A percentile compares a stretch with the other conserved stretches of the same genome.
These are phyloP conservation scores for Diabrotica balteata DNA, from an alignment of 2,888 invertebrate genomes.

Conservation along the genomic window DNA sequence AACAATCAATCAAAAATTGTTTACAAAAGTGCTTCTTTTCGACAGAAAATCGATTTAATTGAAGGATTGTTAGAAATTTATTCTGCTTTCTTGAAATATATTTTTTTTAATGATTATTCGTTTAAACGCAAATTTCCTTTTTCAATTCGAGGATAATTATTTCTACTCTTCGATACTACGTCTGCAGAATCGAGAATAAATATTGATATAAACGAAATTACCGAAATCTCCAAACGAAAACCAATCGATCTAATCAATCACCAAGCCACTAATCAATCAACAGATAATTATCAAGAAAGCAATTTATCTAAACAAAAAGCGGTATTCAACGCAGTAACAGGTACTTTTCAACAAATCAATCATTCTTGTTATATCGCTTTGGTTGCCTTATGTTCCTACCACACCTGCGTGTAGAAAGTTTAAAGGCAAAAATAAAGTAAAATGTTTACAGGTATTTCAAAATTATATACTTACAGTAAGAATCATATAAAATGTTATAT, in stretches of 20 bases:
- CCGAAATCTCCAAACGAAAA: slow-evolving; percentile 2
- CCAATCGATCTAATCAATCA: slow-evolving; percentile 23
- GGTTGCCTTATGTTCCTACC: not conserved
- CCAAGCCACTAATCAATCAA: slow-evolving; percentile 22
- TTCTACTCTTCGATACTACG: not conserved
- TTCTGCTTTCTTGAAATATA: no score
- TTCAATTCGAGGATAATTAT: not conserved
- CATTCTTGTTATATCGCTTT: not conserved
- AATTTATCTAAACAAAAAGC: slow-evolving; percentile 20
- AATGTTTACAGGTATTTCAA: no score
- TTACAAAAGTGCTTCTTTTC: no score
- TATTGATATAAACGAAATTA: slow-evolving; percentile 5
- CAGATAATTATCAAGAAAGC: slow-evolving; percentile 20
- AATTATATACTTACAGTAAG: no score
- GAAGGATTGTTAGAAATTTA: no score
- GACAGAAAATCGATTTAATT: no score
- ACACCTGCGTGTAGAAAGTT: no score
- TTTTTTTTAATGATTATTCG: no score
- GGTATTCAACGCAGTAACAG: slow-evolving; percentile 14
- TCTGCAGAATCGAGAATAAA: slow-evolving; percentile 2
- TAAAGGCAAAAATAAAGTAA: no score
- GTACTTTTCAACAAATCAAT: slow-evolving; percentile 20
- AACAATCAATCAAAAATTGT: no score
- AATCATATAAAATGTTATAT: no score
- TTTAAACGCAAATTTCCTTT: not conserved